Percentiles rank a stretch among this genome's conserved stretches.
phyloP scores from a whole-genome alignment of 1,140 invertebrate genomes.

The Drosophila sechellia region DNA sequence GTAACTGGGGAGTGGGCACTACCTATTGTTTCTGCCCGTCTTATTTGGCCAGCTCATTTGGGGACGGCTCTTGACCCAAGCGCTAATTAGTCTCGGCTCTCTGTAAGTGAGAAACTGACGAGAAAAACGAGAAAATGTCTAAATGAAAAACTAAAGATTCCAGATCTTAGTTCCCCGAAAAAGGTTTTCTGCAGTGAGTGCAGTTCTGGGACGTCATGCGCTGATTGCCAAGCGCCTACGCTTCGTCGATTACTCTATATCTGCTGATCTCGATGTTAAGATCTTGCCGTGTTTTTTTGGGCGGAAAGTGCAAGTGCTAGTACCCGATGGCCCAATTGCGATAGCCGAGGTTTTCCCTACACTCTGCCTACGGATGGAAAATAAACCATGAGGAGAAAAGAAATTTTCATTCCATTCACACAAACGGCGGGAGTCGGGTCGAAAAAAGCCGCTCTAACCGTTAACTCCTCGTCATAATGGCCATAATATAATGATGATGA shows the following conservation, averaged over 20 bases:
- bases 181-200: constrained; percentile 41
- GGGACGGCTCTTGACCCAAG: constrained; percentile 16
- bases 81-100: constrained; percentile 37
- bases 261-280: constrained; percentile 27
- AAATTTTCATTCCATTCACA: constrained; percentile 12
- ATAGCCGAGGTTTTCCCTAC: constrained; percentile 50
- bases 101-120: too few species aligned
- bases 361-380: background rate
- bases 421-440: constrained; percentile 23
- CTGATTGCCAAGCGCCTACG: constrained; percentile 73
- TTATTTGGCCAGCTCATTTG: constrained; percentile 27
- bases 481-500: constrained; percentile 47
- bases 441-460: constrained; percentile 57
- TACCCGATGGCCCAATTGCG: constrained; percentile 66
- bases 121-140: too few species aligned
- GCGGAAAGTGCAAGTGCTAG: constrained; percentile 74
- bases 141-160: background rate
- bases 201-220: constrained; percentile 69
- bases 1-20: too few species aligned
- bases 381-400: constrained; percentile 6
- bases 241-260: constrained; percentile 55
- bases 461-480: constrained; percentile 42
- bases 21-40: constrained; percentile 7
- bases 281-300: constrained; percentile 24
- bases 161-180: background rate